Evolutionary conservation across 2,888 invertebrate genomes (phyloP).

Genomic region (Homarus gammarus): DNA sequence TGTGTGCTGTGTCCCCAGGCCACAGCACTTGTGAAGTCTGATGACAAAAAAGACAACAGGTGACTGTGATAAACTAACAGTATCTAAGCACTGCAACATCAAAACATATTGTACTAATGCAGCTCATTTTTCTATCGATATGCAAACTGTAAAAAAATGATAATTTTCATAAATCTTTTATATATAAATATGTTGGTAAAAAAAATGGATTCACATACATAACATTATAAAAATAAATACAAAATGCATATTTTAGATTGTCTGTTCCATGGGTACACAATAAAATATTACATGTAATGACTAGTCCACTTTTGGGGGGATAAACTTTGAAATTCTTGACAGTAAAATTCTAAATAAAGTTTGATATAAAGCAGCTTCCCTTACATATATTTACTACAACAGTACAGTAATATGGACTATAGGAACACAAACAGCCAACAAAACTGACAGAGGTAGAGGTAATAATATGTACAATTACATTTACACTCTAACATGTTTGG

Average conservation of each 20-base stretch:
- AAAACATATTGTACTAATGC: not conserved
- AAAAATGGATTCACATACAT: not conserved
- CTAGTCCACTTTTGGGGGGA: not conserved
- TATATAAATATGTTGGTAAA: not conserved
- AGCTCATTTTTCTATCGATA: not conserved
- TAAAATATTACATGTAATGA: not conserved
- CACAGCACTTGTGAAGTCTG: not conserved
- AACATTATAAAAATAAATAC: not conserved
- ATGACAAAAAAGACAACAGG: not conserved
- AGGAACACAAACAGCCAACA: slow-evolving; percentile 12
- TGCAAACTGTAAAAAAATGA: not conserved
- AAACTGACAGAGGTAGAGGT: slow-evolving; percentile 6
- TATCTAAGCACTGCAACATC: not conserved
- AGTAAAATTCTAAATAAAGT: not conserved
- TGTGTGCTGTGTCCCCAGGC: too few relatives aligned
- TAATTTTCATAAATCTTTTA: not conserved
- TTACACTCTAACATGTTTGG: slow-evolving; percentile 13
- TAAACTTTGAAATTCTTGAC: not conserved
- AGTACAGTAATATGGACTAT: not conserved
- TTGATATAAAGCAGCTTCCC: slow-evolving; percentile 11
- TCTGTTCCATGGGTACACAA: not conserved
- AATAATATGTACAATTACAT: not conserved
- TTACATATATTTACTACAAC: not conserved
- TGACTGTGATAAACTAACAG: not conserved
- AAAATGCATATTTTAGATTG: slow-evolving; percentile 7